Percentiles rank a stretch among this genome's conserved stretches.
These are phyloP conservation scores for Amphibalanus amphitrite DNA, from an alignment of 1,140 invertebrate species.

Conservation along the genomic window DNA sequence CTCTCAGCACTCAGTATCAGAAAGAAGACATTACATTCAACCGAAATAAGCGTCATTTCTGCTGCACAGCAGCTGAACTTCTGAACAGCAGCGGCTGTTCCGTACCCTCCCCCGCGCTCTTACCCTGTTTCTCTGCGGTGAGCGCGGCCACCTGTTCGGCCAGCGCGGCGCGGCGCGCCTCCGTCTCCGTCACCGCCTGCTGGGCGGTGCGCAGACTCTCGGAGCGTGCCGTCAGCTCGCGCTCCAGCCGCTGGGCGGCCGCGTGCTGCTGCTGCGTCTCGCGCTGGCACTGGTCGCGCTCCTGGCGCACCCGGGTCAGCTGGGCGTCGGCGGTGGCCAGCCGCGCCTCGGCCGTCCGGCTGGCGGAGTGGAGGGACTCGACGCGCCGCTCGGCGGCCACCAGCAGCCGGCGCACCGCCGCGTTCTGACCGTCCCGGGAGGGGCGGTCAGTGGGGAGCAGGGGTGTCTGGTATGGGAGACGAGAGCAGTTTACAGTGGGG, in stretches of 20 bases:
- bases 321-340: not conserved
- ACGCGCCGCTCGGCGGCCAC: not conserved
- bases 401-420: not conserved
- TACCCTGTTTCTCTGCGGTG: not conserved
- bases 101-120: too few relatives aligned
- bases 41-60: too few relatives aligned
- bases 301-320: not conserved
- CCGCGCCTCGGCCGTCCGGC: too few relatives aligned
- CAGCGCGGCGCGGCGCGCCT: not conserved
- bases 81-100: too few relatives aligned
- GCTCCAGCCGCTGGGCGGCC: not conserved
- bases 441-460: too few relatives aligned
- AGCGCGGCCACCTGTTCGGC: not conserved
- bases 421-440: not conserved
- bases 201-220: not conserved
- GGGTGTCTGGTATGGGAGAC: too few relatives aligned
- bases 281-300: not conserved
- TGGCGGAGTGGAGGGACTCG: not conserved
- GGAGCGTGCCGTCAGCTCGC: not conserved
- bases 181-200: not conserved
- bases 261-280: constrained; percentile 1
- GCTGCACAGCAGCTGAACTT: too few relatives aligned
- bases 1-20: too few relatives aligned
- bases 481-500: too few relatives aligned
- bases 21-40: too few relatives aligned